Base-by-base conservation (phyloP, 2,113 vertebrate genomes). In the Oxygymnocypris stewartii region DNA sequence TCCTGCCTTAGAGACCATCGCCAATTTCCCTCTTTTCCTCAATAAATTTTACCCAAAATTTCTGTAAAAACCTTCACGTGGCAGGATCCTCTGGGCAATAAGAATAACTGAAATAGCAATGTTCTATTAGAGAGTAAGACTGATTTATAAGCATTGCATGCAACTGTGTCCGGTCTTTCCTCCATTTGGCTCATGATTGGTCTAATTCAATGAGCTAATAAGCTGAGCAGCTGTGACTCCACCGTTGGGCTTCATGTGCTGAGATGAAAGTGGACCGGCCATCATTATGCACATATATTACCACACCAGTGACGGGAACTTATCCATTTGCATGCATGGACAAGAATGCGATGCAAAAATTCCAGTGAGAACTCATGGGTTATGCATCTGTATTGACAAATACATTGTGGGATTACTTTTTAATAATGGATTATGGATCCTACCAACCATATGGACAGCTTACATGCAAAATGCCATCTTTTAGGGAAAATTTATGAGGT, bases 141-240 rank as follows among this genome's bases (percentile, higher is more conserved):
- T 89, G 85, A 86, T 61, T 44, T 61, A 89, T 80, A 91, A 71
- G 57, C 83, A 81, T 71, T 57, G 74, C 61, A 73, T 86, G 83
- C 86, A 80, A 87, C 31, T 35, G 86, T 82, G 88, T 90, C 90
- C 91, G 85, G 80, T 91, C 77, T 89, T 84, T 90, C 89, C 92
- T 87, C 91, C 91, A 88, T 92, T 90, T 87, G 73, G 80, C 88
- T 93, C 86, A 89, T 93, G 93, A 94, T 94, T 94, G 91, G 92
- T 85, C 78, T 92, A 93, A 93, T 94, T 94, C 92, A 94, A 92
- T 93, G 91, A 92, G 90, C 91, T 94, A 94, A 94, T 92, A 92
- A 91, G 85, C 85, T 71, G 87, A 91, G 89, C 94, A 94, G 94
- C 93, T 95, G 94, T 89, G 91, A 90, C 91, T 92, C 90, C 92